Evolutionary conservation across 2,797 vertebrate genomes (phyloP), one percentile per base, ranked within the genome.

Genomic region (Oreonectes daqikongensis): DNA sequence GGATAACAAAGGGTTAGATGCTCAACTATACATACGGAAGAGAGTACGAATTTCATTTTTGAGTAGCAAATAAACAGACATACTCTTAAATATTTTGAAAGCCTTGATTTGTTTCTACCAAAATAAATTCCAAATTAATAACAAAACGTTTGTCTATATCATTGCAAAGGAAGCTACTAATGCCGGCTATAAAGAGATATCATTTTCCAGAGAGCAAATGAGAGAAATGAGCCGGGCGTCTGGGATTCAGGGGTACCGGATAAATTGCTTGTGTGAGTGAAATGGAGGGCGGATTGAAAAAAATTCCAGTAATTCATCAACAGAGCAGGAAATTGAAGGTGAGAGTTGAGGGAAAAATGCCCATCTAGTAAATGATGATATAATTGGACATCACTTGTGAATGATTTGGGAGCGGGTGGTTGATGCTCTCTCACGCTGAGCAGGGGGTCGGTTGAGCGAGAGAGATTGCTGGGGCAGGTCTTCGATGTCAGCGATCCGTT

Each of bases 401-500:
- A 73, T 35, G 46, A 72, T 59, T 64, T 50, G 40, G 15, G 63
- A 5, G 30, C 1, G 65, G 20, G 11, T 14, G n/a, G 50, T 15
- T 38, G 72, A 26, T 28, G 52, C 64, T 60, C 32, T 70, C 94
- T 94, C 90, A 96, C 96, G 96, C 57, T 96, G 98, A 79, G 98
- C 94, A 73, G 97, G 92, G 80, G 97, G 97, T 88, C 94, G 95
- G 93, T 97, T 97, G 91, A 98, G 96, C 61, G 86, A 89, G 88
- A 96, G n/a, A n/a, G n/a, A 98, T 79, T 95, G 94, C 53, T 93
- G 90, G 3, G 96, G 96, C 82, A 98, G 92, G 86, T 95, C 95
- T 88, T 96, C 95, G 57, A 98, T 97, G 80, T 95, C 95, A 60
- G 95, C 91, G 87, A 98, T 95, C 81, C 97, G 93, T 92, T 98